A percentile compares a stretch with the other conserved stretches of the same genome.
Evolutionary conservation across 2,797 vertebrate genomes (phyloP).

Genomic region (Pelobates cultripes): DNA sequence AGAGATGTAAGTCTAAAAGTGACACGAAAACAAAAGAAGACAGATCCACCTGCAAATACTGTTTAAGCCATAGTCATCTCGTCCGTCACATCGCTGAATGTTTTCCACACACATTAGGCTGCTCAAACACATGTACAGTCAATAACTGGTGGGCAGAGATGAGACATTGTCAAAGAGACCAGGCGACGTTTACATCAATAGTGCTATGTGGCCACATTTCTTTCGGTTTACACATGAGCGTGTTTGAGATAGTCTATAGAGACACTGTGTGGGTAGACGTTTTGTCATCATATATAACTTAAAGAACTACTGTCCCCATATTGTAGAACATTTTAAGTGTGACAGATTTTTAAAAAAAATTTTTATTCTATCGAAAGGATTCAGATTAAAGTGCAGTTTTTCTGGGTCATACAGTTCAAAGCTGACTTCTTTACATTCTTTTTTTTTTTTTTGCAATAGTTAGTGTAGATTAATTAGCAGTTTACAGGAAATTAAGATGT

Average conservation of each 20-base stretch:
- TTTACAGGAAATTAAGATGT: too few species aligned
- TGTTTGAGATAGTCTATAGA: not conserved
- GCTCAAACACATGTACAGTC: not conserved
- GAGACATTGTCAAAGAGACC: not conserved
- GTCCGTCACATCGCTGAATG: not conserved
- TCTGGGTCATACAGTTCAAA: too few species aligned
- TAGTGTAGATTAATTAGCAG: too few species aligned
- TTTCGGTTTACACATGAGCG: not conserved
- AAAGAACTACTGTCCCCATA: too few species aligned
- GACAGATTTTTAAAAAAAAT: too few species aligned
- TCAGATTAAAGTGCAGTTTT: too few species aligned
- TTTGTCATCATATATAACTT: too few species aligned
- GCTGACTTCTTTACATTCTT: too few species aligned
- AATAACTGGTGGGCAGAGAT: not conserved
- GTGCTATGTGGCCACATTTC: not conserved
- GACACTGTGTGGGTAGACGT: too few species aligned
- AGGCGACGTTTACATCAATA: not conserved
- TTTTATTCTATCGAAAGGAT: too few species aligned
- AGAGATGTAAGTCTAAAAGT: not conserved
- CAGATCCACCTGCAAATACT: conserved; percentile 3
- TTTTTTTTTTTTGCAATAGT: too few species aligned
- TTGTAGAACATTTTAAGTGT: too few species aligned
- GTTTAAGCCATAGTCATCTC: not conserved
- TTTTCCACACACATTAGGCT: not conserved
- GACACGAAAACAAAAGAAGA: not conserved